A percentile compares a stretch with the other conserved stretches of the same genome.
These are phyloP conservation scores for Rhincodon typus DNA, from an alignment of 2,797 vertebrate genomes.

Conservation along the genomic window DNA sequence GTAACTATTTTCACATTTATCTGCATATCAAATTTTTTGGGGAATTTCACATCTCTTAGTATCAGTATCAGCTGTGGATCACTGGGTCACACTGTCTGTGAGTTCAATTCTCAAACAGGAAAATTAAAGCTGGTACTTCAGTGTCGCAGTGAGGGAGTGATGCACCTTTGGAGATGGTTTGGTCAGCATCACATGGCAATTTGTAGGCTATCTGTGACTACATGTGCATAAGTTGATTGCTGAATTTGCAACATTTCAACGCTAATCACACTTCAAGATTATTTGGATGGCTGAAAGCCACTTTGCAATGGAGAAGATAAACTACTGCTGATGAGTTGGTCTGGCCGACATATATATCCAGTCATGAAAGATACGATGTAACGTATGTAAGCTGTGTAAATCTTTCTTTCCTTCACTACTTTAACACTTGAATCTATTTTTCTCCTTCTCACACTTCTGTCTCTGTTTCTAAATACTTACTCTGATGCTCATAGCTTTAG, in stretches of 20 bases:
- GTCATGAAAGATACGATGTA: not conserved
- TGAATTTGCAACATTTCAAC: not conserved
- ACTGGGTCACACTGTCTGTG: not conserved
- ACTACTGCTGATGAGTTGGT: too few relatives aligned
- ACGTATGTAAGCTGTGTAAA: not conserved
- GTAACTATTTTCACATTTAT: too few relatives aligned
- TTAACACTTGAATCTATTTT: not conserved
- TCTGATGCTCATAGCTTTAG: too few relatives aligned
- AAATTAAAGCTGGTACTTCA: not conserved
- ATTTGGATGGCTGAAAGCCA: not conserved
- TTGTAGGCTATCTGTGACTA: not conserved
- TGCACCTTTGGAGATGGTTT: not conserved
- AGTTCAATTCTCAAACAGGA: too few relatives aligned
- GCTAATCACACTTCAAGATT: not conserved
- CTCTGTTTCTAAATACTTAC: too few relatives aligned
- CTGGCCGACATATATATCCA: too few relatives aligned
- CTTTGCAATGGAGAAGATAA: not conserved
- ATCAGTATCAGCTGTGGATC: too few relatives aligned
- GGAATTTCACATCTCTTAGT: too few relatives aligned
- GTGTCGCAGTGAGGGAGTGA: not conserved
- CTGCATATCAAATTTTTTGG: too few relatives aligned
- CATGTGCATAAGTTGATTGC: not conserved
- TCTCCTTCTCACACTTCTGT: not conserved
- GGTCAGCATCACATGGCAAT: not conserved
- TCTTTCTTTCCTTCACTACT: not conserved